Base-by-base conservation (phyloP, 2,113 vertebrate genomes). In the Passer domesticus region DNA sequence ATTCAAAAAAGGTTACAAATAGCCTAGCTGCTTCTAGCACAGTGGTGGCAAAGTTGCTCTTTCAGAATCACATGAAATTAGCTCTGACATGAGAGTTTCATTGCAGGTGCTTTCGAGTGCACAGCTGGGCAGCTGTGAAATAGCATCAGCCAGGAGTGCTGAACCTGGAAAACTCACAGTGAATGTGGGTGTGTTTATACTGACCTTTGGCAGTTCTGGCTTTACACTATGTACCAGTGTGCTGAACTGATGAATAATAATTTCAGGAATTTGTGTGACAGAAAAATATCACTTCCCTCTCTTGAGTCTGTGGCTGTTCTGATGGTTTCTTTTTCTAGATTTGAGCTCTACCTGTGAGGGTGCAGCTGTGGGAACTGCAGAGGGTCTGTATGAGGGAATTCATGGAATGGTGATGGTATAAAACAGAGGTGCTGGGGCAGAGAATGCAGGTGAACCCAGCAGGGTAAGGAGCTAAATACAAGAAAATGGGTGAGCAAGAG, bases 31-130 rank as follows among this genome's bases (percentile, higher is more conserved):
- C 31, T 87, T 28, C 37, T 49, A 52, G 21, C 22, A n/a, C 7
- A 16, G 20, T 1, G 15, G 16, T 76, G 27, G 33, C 49, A 52
- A 56, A 70, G 9, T 22, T 63, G 35, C 35, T 62, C 7, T 4
- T 59, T 70, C 35, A 47, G 35, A 81, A 67, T 60, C 27, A 31
- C 3, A 1, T 19, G 27, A 35, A 78, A 81, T 67, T n/a, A 67
- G 13, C 30, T 49, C 43, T 73, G 55, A 66, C 1, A 1, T 0
- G 10, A 52, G n/a, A 46, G 23, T 52, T 27, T 86, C 46, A 35
- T 12, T 2, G 1, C 2, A 3, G 27, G 8, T 17, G 13, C 13
- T 7, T 50, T 24, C 0, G 4, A 37, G 14, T 13, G 31, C 1
- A 7, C 52, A 50, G 10, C 43, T 79, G 35, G 46, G 19, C 53